phyloP scores from a whole-genome alignment of 2,888 invertebrate species.

The Xestia c-nigrum region DNA sequence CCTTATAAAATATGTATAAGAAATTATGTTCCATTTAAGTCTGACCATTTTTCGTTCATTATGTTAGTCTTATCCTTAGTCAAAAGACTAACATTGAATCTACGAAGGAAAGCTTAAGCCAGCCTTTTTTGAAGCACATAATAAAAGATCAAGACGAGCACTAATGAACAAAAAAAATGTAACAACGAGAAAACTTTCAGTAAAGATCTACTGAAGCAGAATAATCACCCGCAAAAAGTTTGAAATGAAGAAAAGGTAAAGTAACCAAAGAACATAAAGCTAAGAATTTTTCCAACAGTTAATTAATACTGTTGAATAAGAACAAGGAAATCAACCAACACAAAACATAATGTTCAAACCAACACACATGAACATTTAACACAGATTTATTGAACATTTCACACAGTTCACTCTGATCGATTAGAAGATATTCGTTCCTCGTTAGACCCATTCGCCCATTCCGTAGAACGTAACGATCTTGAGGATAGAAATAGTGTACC shows the following conservation, averaged over 20 bases:
- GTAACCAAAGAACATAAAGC: background rate
- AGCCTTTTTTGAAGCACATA: background rate
- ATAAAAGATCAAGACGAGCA: background rate
- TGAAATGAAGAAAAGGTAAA: background rate
- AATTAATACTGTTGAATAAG: background rate
- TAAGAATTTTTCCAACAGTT: background rate
- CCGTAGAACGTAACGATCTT: constrained; percentile 48
- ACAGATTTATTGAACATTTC: constrained; percentile 47
- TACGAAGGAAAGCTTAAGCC: background rate
- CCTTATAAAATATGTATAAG: background rate
- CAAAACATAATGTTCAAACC: constrained; percentile 20
- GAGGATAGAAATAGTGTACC: constrained; percentile 58
- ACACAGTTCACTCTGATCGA: constrained; percentile 52
- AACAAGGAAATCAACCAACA: background rate
- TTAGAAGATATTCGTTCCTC: constrained; percentile 52
- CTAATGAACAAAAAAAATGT: constrained; percentile 14
- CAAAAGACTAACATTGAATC: background rate
- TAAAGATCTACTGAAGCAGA: background rate
- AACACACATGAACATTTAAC: constrained; percentile 37
- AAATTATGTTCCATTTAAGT: background rate
- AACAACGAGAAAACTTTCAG: constrained; percentile 5
- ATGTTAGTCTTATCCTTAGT: background rate
- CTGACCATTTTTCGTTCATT: background rate
- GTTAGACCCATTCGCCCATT: constrained; percentile 51
- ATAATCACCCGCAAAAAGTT: background rate